Evolutionary conservation across 1,140 invertebrate genomes (phyloP), one percentile per base, ranked within the genome.

Genomic region (Zaprionus nigranus): DNA sequence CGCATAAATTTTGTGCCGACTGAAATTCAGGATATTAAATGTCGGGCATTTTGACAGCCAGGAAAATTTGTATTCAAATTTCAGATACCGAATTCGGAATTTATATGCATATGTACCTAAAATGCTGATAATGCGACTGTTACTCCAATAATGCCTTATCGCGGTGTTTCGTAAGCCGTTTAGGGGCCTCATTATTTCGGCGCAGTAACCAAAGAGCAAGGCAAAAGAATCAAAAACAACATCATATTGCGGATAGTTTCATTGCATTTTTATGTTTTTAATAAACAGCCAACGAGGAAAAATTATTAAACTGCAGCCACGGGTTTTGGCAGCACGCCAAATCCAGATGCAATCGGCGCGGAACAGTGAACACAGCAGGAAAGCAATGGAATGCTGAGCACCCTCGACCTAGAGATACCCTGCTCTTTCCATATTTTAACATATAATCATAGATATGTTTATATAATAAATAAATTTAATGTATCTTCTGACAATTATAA

Each of bases 21-120:
- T 22, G 24, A 64, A 54, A 36, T 53, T 7, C 30, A 26, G 34
- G 49, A 64, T 64, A 61, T 54, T 64, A 64, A 64, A 49, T 61
- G 59, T 49, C 59, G 40, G 38, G 9, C 40, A 61, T 61, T 61
- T 49, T 61, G 59, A 61, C 59, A 61, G 38, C n/a, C 46, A 24
- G 3, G 24, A 61, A 61, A 46, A 61, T 61, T 46, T 61, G 38
- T 61, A 28, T 61, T 40, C 40, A 61, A 46, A 61, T 46, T 46
- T 26, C n/a, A 11, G 59, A 43, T 40, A n/a, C n/a, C 15, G 2
- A 46, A 51, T 46, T 46, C 2, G 40, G n/a, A 46, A 46, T 46
- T 20, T 22, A 22, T 46, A 17, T 17, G 11, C 12, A 15, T n/a
- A 40, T n/a, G 1, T 9, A n/a, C n/a, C n/a, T 46, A 46, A 17